phyloP scores from a whole-genome alignment of 2,888 invertebrate genomes.

The Apodemia mormo region DNA sequence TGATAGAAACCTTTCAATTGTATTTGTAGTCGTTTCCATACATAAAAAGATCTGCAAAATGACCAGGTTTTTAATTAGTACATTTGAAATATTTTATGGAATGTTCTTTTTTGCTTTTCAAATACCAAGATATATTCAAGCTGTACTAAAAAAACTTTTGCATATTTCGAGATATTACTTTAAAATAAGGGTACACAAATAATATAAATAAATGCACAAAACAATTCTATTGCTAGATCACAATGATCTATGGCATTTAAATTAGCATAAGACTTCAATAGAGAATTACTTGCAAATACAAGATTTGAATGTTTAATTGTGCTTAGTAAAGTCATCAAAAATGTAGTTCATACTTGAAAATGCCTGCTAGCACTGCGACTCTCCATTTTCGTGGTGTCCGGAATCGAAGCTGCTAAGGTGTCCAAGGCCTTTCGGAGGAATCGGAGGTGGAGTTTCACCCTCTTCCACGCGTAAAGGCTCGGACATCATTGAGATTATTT shows the following conservation, averaged over 20 bases:
- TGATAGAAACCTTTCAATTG: not conserved
- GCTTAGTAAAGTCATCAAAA: not conserved
- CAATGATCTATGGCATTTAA: not conserved
- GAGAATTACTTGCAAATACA: not conserved
- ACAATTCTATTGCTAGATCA: not conserved
- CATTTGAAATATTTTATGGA: not conserved
- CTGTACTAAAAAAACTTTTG: no score
- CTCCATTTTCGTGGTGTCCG: slow-evolving; percentile 71
- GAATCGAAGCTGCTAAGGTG: slow-evolving; percentile 75
- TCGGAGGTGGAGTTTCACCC: slow-evolving; percentile 70
- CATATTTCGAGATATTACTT: not conserved
- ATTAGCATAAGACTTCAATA: not conserved
- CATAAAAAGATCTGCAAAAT: not conserved
- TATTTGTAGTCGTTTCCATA: no score
- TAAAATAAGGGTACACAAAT: not conserved
- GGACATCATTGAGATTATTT: slow-evolving; percentile 75
- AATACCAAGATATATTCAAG: no score
- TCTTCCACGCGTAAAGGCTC: slow-evolving; percentile 67
- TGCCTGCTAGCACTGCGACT: slow-evolving; percentile 61
- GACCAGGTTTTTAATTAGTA: not conserved
- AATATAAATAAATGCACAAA: not conserved
- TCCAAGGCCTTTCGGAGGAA: slow-evolving; percentile 72
- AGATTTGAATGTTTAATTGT: not conserved
- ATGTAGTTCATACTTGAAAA: slow-evolving; percentile 18
- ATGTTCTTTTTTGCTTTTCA: not conserved